Evolutionary conservation across 2,888 invertebrate genomes (phyloP).

Genomic region (Cheilosia pagana): DNA sequence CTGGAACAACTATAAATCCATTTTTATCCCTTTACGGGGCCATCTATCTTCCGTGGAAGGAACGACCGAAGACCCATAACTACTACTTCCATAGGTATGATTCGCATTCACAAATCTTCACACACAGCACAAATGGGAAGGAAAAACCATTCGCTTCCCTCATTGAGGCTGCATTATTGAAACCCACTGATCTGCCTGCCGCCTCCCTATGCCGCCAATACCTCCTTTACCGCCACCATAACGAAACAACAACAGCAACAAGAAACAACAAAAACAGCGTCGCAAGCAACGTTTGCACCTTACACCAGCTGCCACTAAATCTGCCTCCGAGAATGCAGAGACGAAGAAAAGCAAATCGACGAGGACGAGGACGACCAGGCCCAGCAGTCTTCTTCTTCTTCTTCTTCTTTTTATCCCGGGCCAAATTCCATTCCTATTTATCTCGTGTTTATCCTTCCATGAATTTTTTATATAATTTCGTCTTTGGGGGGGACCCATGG

Average conservation of each 20-base stretch:
- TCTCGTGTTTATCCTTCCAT: constrained; percentile 73
- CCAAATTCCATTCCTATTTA: constrained; percentile 71
- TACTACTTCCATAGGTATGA: constrained; percentile 70
- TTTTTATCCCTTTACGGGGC: constrained; percentile 73
- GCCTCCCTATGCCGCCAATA: constrained; percentile 32
- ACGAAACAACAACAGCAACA: constrained; percentile 30
- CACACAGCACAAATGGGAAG: constrained; percentile 60
- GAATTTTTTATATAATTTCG: constrained; percentile 73
- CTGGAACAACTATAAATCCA: constrained; percentile 74
- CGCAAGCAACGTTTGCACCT: constrained; percentile 47
- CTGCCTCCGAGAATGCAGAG: constrained; percentile 41
- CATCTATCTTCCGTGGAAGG: constrained; percentile 65
- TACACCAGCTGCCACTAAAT: constrained; percentile 69
- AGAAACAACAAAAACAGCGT: constrained; percentile 29
- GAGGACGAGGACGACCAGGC: constrained; percentile 45
- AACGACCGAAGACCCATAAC: constrained; percentile 65
- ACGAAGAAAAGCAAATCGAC: constrained; percentile 54
- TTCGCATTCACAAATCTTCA: constrained; percentile 73
- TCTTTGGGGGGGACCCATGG: constrained; percentile 25
- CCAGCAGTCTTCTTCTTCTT: constrained; percentile 59
- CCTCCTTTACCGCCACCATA: background rate
- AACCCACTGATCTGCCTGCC: constrained; percentile 67
- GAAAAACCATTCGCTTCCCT: constrained; percentile 61
- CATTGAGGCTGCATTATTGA: constrained; percentile 73
- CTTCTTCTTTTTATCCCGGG: constrained; percentile 57